Percentiles rank a stretch among this genome's conserved stretches.
These are phyloP conservation scores for Acrocephalus scirpaceus DNA, from an alignment of 2,797 vertebrate genomes.

Conservation along the genomic window DNA sequence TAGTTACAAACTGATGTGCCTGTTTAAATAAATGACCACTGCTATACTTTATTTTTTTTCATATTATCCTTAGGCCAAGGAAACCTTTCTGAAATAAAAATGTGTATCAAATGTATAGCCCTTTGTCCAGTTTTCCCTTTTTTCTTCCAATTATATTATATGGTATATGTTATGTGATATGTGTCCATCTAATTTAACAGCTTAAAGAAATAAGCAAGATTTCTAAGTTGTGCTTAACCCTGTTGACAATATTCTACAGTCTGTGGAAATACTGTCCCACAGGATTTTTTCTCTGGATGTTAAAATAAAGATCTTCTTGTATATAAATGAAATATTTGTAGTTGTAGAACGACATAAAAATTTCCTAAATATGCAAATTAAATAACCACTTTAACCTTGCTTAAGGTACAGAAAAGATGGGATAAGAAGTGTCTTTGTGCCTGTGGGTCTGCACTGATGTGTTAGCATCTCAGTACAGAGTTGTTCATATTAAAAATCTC, in stretches of 20 bases:
- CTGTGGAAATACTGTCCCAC: neutral
- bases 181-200: neutral
- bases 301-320: neutral
- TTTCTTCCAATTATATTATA: neutral
- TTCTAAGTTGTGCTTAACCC: neutral
- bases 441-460: neutral
- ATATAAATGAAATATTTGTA: neutral
- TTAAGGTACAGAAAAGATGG: neutral
- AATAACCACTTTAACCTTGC: neutral
- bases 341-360: neutral
- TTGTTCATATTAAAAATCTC: neutral
- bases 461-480: neutral
- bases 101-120: neutral
- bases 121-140: neutral
- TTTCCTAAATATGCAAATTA: conserved; percentile 10
- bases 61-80: neutral
- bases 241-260: neutral
- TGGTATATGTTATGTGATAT: neutral
- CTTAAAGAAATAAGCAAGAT: neutral
- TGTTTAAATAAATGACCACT: neutral
- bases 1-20: neutral
- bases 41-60: neutral
- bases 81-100: neutral
- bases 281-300: neutral
- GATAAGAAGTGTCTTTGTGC: neutral